Percentiles rank a stretch among this genome's conserved stretches.
phyloP scores from a whole-genome alignment of 1,140 invertebrate genomes.

The Drosophila carrolli region DNA sequence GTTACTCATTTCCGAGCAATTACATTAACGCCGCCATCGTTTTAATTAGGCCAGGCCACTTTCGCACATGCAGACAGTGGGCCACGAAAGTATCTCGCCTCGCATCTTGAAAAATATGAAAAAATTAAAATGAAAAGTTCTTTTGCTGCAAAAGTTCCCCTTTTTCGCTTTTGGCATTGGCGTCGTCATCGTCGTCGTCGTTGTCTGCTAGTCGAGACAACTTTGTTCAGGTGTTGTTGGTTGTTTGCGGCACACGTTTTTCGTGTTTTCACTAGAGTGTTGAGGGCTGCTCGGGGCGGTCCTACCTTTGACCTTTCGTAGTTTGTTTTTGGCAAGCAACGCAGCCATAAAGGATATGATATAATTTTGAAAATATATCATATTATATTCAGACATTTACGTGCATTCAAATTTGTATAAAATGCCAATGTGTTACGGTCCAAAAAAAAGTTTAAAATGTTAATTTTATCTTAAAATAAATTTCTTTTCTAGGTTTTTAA shows the following conservation, averaged over 20 bases:
- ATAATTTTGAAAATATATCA: constrained; percentile 42
- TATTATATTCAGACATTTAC: constrained; percentile 16
- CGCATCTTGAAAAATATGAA: constrained; percentile 45
- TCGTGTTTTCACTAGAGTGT: constrained; percentile 49
- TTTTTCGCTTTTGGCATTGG: constrained; percentile 37
- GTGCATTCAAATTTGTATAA: neutral
- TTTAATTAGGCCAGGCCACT: constrained; percentile 44
- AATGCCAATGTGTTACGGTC: neutral
- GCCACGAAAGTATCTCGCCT: constrained; percentile 32
- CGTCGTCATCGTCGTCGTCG: constrained; percentile 38
- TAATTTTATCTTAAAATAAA: too few species aligned
- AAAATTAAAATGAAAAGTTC: constrained; percentile 58
- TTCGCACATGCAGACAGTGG: constrained; percentile 12
- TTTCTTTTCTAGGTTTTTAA: too few species aligned
- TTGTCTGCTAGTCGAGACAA: constrained; percentile 55
- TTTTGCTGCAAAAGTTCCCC: constrained; percentile 28
- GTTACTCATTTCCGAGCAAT: constrained; percentile 47
- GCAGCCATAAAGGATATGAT: constrained; percentile 38
- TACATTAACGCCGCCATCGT: constrained; percentile 28
- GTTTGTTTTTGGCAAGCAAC: constrained; percentile 43
- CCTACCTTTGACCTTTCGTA: constrained; percentile 72
- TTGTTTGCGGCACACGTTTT: constrained; percentile 59
- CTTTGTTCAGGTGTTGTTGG: constrained; percentile 68
- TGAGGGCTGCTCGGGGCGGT: constrained; percentile 32
- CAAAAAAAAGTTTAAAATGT: neutral